Evolutionary conservation across 2,888 invertebrate species (phyloP).

Genomic region (Chymomyza amoena): DNA sequence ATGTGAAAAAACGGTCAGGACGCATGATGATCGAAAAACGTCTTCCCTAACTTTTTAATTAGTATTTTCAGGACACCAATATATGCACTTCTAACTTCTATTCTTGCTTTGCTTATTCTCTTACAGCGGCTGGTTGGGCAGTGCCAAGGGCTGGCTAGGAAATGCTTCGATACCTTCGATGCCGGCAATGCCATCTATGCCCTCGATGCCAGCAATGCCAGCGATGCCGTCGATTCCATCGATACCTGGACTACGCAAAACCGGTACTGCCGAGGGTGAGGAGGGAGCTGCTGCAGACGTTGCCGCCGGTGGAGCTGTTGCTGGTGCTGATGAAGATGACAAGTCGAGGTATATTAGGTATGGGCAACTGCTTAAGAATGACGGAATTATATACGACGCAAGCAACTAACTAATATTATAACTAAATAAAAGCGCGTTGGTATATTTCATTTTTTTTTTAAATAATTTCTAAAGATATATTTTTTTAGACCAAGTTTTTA

Average conservation of each 20-base stretch:
- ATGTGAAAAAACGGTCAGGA: too few species aligned
- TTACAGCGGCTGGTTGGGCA: conserved; percentile 88
- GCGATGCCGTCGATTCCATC: conserved; percentile 78
- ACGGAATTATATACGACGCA: conserved; percentile 74
- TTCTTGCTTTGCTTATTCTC: conserved; percentile 1
- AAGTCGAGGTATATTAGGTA: conserved; percentile 91
- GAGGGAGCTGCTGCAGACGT: conserved; percentile 62
- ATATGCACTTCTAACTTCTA: background rate
- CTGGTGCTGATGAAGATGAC: conserved; percentile 87
- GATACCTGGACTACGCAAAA: conserved; percentile 87
- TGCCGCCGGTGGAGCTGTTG: conserved; percentile 67
- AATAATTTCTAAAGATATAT: background rate
- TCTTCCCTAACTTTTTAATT: too few species aligned
- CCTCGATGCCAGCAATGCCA: conserved; percentile 76
- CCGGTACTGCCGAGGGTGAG: conserved; percentile 81
- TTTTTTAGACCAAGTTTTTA: conserved; percentile 20
- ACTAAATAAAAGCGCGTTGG: conserved; percentile 48
- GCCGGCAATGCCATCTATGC: conserved; percentile 79
- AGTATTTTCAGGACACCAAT: too few species aligned
- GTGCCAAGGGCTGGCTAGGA: conserved; percentile 92
- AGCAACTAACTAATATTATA: conserved; percentile 33
- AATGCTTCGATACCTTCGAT: conserved; percentile 79
- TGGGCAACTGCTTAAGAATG: conserved; percentile 81
- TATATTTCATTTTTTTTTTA: conserved; percentile 24
- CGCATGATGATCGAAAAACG: too few species aligned